These are phyloP conservation scores for Amphiprion clarkii DNA, from an alignment of 2,797 vertebrate species.

Conservation along the genomic window DNA sequence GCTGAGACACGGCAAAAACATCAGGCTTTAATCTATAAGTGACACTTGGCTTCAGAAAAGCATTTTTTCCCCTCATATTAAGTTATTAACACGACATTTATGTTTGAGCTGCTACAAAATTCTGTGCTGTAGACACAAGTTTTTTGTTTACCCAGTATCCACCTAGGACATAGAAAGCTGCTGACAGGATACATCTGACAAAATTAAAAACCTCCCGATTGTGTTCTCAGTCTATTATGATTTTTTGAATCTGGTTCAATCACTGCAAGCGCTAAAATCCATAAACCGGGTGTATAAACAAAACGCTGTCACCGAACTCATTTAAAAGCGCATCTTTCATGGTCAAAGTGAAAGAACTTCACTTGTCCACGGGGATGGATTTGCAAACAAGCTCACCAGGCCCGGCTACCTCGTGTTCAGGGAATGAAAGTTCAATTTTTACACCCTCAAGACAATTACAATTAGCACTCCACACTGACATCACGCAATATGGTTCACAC, in stretches of 20 bases:
- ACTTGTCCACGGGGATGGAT: background rate
- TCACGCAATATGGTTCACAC: background rate
- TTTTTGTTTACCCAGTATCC: no score
- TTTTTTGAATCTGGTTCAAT: no score
- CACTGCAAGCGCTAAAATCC: no score
- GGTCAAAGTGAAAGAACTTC: background rate
- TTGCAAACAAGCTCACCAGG: constrained; percentile 1
- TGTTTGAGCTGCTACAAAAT: no score
- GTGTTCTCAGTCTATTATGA: no score
- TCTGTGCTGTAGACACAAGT: no score
- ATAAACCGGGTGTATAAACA: background rate
- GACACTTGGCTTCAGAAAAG: background rate
- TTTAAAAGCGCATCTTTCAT: constrained; percentile 5
- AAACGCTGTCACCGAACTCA: background rate
- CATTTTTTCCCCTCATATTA: background rate
- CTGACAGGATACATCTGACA: no score
- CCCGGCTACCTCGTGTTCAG: background rate
- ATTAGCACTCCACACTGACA: background rate
- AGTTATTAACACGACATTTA: constrained; percentile 1
- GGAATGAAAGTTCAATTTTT: background rate
- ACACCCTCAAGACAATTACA: background rate
- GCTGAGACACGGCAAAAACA: constrained; percentile 1
- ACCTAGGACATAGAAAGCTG: no score
- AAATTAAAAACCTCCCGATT: no score
- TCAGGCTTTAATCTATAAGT: background rate